phyloP scores from a whole-genome alignment of 2,888 invertebrate species.

The Sinelater perroti region DNA sequence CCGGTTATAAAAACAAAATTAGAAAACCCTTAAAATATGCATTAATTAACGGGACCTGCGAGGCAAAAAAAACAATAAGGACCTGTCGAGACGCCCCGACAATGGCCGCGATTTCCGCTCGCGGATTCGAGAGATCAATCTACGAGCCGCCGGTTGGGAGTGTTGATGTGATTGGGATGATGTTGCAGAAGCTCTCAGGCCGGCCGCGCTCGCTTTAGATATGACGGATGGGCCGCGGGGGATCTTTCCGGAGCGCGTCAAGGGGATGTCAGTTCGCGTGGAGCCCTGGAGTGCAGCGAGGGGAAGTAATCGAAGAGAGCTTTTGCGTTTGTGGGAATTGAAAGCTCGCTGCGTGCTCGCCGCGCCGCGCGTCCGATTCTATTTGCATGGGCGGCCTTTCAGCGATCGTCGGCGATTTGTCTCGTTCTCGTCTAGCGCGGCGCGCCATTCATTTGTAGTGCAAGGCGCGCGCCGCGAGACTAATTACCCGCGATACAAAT shows the following conservation, averaged over 20 bases:
- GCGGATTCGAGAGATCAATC: not conserved
- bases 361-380: conserved; percentile 11
- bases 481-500: conserved; percentile 22
- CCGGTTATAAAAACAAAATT: not conserved
- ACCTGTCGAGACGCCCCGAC: not conserved
- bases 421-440: conserved; percentile 24
- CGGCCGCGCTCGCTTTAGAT: not conserved
- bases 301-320: not conserved
- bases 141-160: not conserved
- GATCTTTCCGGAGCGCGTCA: not conserved
- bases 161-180: not conserved
- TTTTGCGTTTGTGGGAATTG: not conserved
- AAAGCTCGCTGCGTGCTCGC: not conserved
- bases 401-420: conserved; percentile 26
- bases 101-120: not conserved
- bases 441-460: conserved; percentile 18
- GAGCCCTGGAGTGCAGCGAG: not conserved
- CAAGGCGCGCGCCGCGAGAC: conserved; percentile 9
- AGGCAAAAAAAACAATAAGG: too few species aligned
- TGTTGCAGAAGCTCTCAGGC: conserved; percentile 1
- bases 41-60: conserved; percentile 1
- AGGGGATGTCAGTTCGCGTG: conserved; percentile 10
- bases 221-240: not conserved
- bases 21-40: not conserved
- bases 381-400: conserved; percentile 20